A percentile compares a stretch with the other conserved stretches of the same genome.
phyloP scores from a whole-genome alignment of 2,888 invertebrate genomes.

The Blomia tropicalis region DNA sequence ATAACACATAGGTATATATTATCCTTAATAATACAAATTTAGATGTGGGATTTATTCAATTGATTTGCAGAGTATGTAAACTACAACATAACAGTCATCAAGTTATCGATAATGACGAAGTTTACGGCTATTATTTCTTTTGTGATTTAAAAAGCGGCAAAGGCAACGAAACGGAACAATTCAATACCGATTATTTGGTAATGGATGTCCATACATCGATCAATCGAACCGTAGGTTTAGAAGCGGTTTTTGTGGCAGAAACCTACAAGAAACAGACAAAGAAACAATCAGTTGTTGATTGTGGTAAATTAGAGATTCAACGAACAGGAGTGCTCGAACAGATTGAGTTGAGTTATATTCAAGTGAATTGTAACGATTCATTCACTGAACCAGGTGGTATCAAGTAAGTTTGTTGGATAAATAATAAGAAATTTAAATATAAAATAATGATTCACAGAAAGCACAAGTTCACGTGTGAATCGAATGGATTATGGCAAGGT shows the following conservation, averaged over 20 bases:
- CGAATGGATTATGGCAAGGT: constrained; percentile 19
- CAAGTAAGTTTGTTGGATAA: neutral
- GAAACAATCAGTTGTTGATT: neutral
- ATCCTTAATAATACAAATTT: neutral
- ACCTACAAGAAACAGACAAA: neutral
- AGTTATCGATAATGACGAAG: neutral
- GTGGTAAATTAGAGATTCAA: constrained; percentile 8
- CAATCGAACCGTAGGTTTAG: constrained; percentile 8
- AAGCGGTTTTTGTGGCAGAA: constrained; percentile 15
- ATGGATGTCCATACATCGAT: neutral
- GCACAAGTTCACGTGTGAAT: constrained; percentile 4
- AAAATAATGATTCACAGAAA: neutral
- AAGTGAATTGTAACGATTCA: constrained; percentile 13
- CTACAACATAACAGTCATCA: constrained; percentile 8
- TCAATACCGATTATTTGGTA: neutral
- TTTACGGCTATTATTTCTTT: constrained; percentile 10
- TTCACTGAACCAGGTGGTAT: constrained; percentile 3
- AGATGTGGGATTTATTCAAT: neutral
- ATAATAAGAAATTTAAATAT: neutral
- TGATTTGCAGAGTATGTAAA: neutral
- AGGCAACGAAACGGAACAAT: neutral
- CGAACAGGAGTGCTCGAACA: constrained; percentile 9
- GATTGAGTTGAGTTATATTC: neutral
- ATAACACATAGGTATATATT: neutral
- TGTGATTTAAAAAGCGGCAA: constrained; percentile 9